Evolutionary conservation across 2,797 vertebrate species (phyloP).

Genomic region (Gallinago nigripennis): DNA sequence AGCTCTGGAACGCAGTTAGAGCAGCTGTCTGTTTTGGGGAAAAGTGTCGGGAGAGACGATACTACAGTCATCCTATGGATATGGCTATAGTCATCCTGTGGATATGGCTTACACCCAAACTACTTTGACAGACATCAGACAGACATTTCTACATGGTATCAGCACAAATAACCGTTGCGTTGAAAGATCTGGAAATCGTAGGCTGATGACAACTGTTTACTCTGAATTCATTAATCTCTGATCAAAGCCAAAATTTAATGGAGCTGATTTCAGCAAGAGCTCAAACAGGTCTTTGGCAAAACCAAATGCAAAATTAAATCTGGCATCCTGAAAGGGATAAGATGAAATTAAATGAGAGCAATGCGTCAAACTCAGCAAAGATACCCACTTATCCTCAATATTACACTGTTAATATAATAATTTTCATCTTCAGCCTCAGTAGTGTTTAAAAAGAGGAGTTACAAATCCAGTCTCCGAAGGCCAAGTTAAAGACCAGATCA

Average conservation of each 20-base stretch:
- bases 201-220: background rate
- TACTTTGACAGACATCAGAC: background rate
- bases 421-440: background rate
- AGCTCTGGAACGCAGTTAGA: background rate
- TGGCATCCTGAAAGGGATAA: background rate
- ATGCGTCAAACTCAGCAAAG: background rate
- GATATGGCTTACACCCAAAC: background rate
- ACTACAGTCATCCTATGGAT: background rate
- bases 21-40: background rate
- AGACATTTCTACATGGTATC: background rate
- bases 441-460: background rate
- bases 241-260: background rate
- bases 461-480: background rate
- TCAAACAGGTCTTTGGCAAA: background rate
- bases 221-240: background rate
- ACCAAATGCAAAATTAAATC: background rate
- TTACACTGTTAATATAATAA: background rate
- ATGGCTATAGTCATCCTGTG: background rate
- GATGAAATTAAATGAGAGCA: background rate
- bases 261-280: background rate
- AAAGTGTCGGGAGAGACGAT: fast-evolving
- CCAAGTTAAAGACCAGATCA: background rate
- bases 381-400: background rate
- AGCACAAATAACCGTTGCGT: background rate
- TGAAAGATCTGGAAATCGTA: background rate